Conservation (phyloP, 2,888 invertebrate species). For the Agriotes lineatus region DNA sequence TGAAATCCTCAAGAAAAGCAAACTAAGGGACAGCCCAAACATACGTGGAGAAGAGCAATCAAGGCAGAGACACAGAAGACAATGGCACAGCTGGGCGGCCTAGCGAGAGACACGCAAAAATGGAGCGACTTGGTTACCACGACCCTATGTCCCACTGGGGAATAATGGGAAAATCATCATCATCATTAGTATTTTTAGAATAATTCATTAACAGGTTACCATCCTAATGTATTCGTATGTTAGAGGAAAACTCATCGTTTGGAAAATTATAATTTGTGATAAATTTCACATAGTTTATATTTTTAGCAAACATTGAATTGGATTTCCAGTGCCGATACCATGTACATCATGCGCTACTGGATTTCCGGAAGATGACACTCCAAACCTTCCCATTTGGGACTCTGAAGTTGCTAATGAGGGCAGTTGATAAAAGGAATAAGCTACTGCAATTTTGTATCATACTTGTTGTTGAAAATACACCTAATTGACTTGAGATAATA, state of each 20-base stretch:
- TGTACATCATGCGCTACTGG: background rate
- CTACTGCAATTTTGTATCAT: too few relatives aligned
- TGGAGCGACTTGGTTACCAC: background rate
- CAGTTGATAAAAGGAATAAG: background rate
- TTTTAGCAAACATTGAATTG: background rate
- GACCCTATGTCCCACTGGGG: background rate
- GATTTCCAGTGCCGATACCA: background rate
- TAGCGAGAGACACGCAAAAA: conserved; percentile 11
- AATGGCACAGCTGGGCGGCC: background rate
- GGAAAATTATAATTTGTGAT: background rate
- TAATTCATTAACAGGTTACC: too few relatives aligned
- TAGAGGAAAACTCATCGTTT: too few relatives aligned
- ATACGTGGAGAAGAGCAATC: background rate
- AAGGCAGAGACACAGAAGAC: background rate
- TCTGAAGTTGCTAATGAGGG: background rate
- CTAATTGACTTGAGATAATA: too few relatives aligned
- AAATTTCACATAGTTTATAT: background rate
- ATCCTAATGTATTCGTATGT: too few relatives aligned
- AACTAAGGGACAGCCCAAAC: too few relatives aligned
- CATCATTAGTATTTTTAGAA: too few relatives aligned
- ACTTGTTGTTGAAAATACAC: too few relatives aligned
- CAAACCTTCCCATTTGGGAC: background rate
- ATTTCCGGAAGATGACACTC: background rate
- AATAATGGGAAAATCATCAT: too few relatives aligned
- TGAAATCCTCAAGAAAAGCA: background rate